Percentiles rank a stretch among this genome's conserved stretches.
These are phyloP conservation scores for Hydriomena furcata DNA, from an alignment of 2,888 invertebrate species.

Conservation along the genomic window DNA sequence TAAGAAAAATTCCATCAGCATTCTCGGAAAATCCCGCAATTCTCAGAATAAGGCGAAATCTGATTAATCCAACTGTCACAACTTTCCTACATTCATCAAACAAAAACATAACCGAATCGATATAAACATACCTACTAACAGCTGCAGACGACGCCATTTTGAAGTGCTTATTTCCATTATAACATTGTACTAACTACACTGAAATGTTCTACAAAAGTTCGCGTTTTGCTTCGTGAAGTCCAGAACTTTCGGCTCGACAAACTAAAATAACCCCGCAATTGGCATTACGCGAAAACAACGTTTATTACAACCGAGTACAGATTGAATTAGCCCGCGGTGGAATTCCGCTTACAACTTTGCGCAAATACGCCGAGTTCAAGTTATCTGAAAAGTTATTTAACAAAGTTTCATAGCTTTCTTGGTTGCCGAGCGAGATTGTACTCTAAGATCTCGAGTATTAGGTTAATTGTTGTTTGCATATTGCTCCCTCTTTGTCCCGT, in stretches of 20 bases:
- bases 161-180: constrained; percentile 84
- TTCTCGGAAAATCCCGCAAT: constrained; percentile 30
- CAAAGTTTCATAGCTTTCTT: constrained; percentile 84
- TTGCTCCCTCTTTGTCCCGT: constrained; percentile 54
- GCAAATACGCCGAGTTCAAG: constrained; percentile 81
- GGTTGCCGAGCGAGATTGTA: constrained; percentile 65
- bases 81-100: constrained; percentile 53
- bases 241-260: constrained; percentile 74
- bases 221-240: constrained; percentile 84
- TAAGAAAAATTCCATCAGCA: constrained; percentile 15
- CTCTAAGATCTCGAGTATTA: constrained; percentile 62
- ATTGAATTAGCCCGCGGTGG: constrained; percentile 79
- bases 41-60: constrained; percentile 32
- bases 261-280: constrained; percentile 74
- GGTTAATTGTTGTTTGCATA: constrained; percentile 67
- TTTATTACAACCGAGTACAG: constrained; percentile 81
- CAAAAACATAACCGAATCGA: constrained; percentile 61
- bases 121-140: constrained; percentile 64
- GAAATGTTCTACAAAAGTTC: constrained; percentile 84
- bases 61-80: constrained; percentile 46
- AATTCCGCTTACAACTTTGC: constrained; percentile 79
- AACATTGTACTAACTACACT: constrained; percentile 84
- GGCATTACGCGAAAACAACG: constrained; percentile 81
- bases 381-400: constrained; percentile 84
- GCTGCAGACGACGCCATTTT: constrained; percentile 81